phyloP scores from a whole-genome alignment of 2,888 invertebrate species.

The Drosophila formosana region DNA sequence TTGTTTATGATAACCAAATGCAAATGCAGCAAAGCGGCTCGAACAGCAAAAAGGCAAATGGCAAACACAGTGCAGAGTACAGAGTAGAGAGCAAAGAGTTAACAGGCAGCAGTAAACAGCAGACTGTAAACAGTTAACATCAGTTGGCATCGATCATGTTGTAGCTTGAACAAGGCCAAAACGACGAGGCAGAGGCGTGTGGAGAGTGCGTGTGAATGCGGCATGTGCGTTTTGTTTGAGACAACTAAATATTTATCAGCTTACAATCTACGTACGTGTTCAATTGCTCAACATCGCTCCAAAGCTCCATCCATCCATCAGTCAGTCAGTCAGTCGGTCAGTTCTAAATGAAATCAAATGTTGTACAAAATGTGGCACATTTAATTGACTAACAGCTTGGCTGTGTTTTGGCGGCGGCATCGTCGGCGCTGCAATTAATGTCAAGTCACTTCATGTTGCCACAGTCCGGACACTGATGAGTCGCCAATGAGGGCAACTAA shows the following conservation, averaged over 20 bases:
- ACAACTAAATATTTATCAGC: slow-evolving; percentile 45
- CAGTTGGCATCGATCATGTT: slow-evolving; percentile 70
- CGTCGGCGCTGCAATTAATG: slow-evolving; percentile 69
- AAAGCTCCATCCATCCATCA: slow-evolving; percentile 2
- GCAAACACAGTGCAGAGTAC: not conserved
- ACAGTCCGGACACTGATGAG: slow-evolving; percentile 71
- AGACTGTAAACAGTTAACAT: slow-evolving; percentile 55
- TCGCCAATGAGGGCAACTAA: slow-evolving; percentile 80
- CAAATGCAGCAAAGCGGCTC: slow-evolving; percentile 52
- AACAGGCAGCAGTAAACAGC: slow-evolving; percentile 27
- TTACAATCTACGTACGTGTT: slow-evolving; percentile 25
- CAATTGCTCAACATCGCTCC: slow-evolving; percentile 40
- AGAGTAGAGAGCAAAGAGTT: slow-evolving; percentile 28
- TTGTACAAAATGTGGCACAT: slow-evolving; percentile 69
- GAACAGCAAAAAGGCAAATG: slow-evolving; percentile 15
- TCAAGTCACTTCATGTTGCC: slow-evolving; percentile 67
- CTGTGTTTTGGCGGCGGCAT: slow-evolving; percentile 35
- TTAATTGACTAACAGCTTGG: slow-evolving; percentile 71
- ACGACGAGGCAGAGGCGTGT: not conserved
- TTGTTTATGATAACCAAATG: slow-evolving; percentile 70
- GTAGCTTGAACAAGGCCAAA: slow-evolving; percentile 56
- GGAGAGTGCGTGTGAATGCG: slow-evolving; percentile 60
- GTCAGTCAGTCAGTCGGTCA: slow-evolving; percentile 11
- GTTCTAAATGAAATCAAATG: slow-evolving; percentile 72
- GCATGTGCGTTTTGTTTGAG: slow-evolving; percentile 52